Evolutionary conservation across 1,140 invertebrate genomes (phyloP).

Genomic region (Campoletis sonorensis): DNA sequence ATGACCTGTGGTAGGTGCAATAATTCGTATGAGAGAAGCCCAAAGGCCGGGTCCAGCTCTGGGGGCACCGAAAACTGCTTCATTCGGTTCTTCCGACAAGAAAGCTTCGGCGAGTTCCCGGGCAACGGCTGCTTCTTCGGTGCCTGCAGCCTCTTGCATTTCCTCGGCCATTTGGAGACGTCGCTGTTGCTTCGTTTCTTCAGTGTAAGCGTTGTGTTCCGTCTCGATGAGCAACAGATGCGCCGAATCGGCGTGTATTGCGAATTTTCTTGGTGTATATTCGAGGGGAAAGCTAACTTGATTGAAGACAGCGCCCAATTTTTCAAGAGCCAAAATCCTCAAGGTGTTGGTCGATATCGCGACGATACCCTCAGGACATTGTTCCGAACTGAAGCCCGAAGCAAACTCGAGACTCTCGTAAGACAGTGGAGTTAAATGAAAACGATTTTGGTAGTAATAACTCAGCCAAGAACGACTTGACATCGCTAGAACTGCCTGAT

Average conservation of each 20-base stretch:
- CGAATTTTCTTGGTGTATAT: conserved; percentile 97
- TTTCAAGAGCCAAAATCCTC: conserved; percentile 98
- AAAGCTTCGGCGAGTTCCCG: conserved; percentile 98
- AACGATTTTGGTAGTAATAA: conserved; percentile 98
- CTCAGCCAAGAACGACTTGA: conserved; percentile 98
- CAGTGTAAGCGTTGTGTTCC: conserved; percentile 99
- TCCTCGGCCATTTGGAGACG: conserved; percentile 92
- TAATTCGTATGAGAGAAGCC: conserved; percentile 95
- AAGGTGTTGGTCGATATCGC: conserved; percentile 99
- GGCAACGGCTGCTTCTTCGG: conserved; percentile 95
- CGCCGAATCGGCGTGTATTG: conserved; percentile 95
- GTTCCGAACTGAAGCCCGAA: conserved; percentile 98
- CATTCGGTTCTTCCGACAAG: conserved; percentile 95
- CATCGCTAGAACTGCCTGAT: conserved; percentile 97
- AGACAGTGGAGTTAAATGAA: conserved; percentile 96
- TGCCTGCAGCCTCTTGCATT: conserved; percentile 97
- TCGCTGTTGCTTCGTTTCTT: conserved; percentile 95
- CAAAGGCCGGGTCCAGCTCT: conserved; percentile 98
- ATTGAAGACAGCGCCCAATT: conserved; percentile 99
- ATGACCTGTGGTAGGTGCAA: conserved; percentile 90
- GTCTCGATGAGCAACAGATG: conserved; percentile 96
- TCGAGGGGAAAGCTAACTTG: conserved; percentile 94
- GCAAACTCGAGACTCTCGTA: conserved; percentile 99
- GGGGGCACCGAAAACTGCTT: conserved; percentile 95
- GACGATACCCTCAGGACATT: conserved; percentile 99